These are phyloP conservation scores for Theonella swinhoei DNA, from an alignment of 37 sponge, comb jelly and placozoan genomes.

Conservation along the genomic window DNA sequence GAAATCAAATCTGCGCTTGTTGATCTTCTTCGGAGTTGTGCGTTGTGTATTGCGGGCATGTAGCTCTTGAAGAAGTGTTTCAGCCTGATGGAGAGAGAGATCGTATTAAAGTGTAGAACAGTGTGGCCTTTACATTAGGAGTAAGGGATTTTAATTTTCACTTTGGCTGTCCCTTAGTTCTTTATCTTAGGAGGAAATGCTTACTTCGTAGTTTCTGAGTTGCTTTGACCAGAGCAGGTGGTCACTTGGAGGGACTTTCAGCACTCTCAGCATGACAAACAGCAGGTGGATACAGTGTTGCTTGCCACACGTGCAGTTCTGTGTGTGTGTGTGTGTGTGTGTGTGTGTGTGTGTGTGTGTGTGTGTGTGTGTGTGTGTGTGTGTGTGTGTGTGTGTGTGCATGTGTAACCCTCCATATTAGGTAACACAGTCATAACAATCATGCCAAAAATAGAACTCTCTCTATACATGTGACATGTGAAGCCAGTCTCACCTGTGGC, in stretches of 20 bases:
- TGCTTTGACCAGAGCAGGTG: slow-evolving; percentile 67
- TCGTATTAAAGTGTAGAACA: too few relatives aligned
- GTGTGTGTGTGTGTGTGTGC: neutral
- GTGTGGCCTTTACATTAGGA: too few relatives aligned
- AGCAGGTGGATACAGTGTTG: slow-evolving; percentile 76
- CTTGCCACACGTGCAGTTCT: slow-evolving; percentile 75
- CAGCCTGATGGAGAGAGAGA: slow-evolving; percentile 9
- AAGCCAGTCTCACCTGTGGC: slow-evolving; percentile 43
- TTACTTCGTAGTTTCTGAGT: slow-evolving; percentile 85
- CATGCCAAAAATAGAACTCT: too few relatives aligned
- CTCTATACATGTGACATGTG: neutral
- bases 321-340: slow-evolving; percentile 18
- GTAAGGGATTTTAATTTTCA: too few relatives aligned
- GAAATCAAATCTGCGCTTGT: slow-evolving; percentile 13
- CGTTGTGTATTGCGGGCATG: slow-evolving; percentile 15
- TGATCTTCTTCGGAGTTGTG: slow-evolving; percentile 16
- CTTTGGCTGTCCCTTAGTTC: too few relatives aligned
- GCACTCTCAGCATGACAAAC: slow-evolving; percentile 83
- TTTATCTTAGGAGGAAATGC: too few relatives aligned
- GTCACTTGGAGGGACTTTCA: slow-evolving; percentile 54
- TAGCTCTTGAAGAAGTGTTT: slow-evolving; percentile 14
- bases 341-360: neutral
- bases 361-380: neutral
- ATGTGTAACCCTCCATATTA: neutral
- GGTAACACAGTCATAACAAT: too few relatives aligned